Base-by-base conservation (phyloP, 2,797 vertebrate genomes). In the Crypturellus tataupa region DNA sequence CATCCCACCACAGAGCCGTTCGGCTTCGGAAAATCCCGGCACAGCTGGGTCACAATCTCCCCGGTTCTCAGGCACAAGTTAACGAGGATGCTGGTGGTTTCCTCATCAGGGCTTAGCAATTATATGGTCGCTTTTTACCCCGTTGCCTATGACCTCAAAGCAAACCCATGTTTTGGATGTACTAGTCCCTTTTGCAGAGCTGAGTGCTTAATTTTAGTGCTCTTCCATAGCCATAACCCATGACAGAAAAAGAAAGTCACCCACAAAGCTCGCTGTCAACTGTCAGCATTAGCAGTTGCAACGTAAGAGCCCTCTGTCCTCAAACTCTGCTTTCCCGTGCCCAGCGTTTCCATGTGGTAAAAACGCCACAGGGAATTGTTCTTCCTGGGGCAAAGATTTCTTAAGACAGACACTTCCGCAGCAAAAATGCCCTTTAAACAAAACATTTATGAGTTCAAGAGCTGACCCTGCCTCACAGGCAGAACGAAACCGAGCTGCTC, bases 371-470 rank as follows among this genome's bases (percentile, higher is more conserved):
- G 63, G n/a, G 68, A 85, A 87, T 59, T 55, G 87, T 83, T n/a
- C 42, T 44, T 47, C 42, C 81, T 37, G 6, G 51, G 73, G 40
- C 68, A 90, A 92, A 93, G 85, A 67, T 29, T 33, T 71, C 62
- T 91, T 44, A 63, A 1, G 62, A 90, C 51, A 94, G 70, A 81
- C 37, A 77, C 20, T 70, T 89, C 67, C 76, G 21, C 59, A 72
- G 53, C 2, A 55, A 88, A 86, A 85, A 78, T 31, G 14, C 17
- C 31, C 55, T 49, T 85, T 59, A 72, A 55, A 56, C 42, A 59
- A 85, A 95, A 59, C 31, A 72, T 95, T 96, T 90, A 87, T 59
- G 80, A 93, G 46, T 77, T 92, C 84, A 73, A 89, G 65, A 96
- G 73, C 81, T 96, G 88, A 94, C 46, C 42, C 40, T 44, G 44